Conservation (phyloP, 2,888 invertebrate genomes). For the Melipona beecheii region DNA sequence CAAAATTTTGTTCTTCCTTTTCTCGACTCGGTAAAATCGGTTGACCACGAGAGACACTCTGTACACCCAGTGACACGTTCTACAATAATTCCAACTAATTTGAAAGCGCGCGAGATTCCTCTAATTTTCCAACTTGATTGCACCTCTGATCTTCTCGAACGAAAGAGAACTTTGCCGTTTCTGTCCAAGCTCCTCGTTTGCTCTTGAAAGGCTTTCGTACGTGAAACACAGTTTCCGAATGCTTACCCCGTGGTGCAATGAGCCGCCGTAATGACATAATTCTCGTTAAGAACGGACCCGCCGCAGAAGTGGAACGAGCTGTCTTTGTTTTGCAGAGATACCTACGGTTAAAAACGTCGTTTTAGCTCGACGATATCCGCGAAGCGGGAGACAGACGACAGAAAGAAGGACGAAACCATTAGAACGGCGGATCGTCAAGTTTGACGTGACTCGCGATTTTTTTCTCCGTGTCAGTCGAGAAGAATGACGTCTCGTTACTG, state of each 20-base stretch:
- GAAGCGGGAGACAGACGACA: neutral
- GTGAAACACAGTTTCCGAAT: neutral
- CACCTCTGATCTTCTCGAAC: too few relatives aligned
- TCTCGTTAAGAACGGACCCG: constrained; percentile 69
- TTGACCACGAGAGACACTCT: too few relatives aligned
- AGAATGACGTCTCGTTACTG: neutral
- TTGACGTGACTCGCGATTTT: too few relatives aligned
- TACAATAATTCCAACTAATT: too few relatives aligned
- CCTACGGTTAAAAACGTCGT: constrained; percentile 48
- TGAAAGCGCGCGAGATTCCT: too few relatives aligned
- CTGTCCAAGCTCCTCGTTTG: too few relatives aligned
- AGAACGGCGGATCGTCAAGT: neutral
- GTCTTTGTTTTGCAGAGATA: constrained; percentile 66
- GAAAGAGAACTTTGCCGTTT: too few relatives aligned
- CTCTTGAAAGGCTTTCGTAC: too few relatives aligned
- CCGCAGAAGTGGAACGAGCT: constrained; percentile 74
- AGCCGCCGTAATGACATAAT: constrained; percentile 74
- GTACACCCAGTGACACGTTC: too few relatives aligned
- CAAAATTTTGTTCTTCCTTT: too few relatives aligned
- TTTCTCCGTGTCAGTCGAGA: neutral
- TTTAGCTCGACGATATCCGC: neutral
- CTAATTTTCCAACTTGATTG: too few relatives aligned
- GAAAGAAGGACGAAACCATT: neutral
- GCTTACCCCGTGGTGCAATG: constrained; percentile 67
- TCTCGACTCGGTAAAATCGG: too few relatives aligned